Evolutionary conservation across 1,140 invertebrate genomes (phyloP), one percentile per base, ranked within the genome.

Genomic region (Bombus soroeensis): DNA sequence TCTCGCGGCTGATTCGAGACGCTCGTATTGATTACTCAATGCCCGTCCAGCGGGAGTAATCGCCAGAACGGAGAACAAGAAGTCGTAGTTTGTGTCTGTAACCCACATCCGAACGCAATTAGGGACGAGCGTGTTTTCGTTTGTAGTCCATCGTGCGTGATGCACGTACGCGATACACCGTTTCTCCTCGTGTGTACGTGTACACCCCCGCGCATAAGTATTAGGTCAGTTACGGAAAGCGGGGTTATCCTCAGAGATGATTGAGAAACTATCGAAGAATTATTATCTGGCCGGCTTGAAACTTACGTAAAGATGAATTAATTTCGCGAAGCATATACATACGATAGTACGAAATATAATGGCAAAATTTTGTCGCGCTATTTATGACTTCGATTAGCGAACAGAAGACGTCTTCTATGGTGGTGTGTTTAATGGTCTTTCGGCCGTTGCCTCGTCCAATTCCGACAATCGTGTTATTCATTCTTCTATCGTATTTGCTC

Each of bases 91-190:
- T 12, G 86, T 74, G 86, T 79, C 76, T 66, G 81, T 84, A 85
- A 87, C 76, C 70, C 82, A 87, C 82, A 87, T 87, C 82, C 83
- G 86, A 81, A n/a, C 34, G 86, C 72, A 87, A 87, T 87, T 85
- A 87, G 83, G 83, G 47, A 75, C 83, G 71, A 79, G 83, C 83
- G 43, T 85, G 83, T 85, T 85, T 85, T 73, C 57, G 83, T 81
- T 64, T n/a, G 77, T 62, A 81, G 53, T 3, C 77, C 68, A 53
- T 68, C 62, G 78, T 73, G 71, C 59, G 79, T 59, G 78, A 74
- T 83, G 47, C 80, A 70, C 70, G 41, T 73, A 73, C 34, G 37
- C 75, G 66, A 74, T 73, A 68, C 47, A 28, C 34, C n/a, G 32
- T 32, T 15, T 15, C 64, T 32, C 13, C 64, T 32, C 12, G 59